phyloP scores from a whole-genome alignment of 2,888 invertebrate species.

The Folsomia candida region DNA sequence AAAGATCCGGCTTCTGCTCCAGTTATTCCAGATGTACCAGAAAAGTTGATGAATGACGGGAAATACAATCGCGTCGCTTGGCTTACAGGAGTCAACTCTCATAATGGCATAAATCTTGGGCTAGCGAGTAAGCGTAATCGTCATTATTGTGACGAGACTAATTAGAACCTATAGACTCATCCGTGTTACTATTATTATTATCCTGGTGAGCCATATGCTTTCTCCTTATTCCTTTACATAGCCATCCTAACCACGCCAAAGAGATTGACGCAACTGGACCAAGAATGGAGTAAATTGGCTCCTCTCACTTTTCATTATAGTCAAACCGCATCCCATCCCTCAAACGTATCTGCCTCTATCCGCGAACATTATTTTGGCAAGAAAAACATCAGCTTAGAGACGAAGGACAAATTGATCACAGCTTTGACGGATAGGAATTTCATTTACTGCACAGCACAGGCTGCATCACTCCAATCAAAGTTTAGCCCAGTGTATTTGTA shows the following conservation, averaged over 20 bases:
- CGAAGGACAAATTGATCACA: slow-evolving; percentile 27
- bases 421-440: slow-evolving; percentile 38
- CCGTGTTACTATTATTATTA: too few species aligned
- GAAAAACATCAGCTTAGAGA: slow-evolving; percentile 15
- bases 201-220: too few species aligned
- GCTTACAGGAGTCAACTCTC: slow-evolving; percentile 34
- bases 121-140: slow-evolving; percentile 21
- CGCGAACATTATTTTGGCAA: slow-evolving; percentile 35
- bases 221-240: too few species aligned
- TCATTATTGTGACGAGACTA: too few species aligned
- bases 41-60: slow-evolving; percentile 32
- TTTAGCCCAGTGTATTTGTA: slow-evolving; percentile 34
- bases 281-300: slow-evolving; percentile 36
- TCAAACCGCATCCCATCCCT: slow-evolving; percentile 27
- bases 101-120: slow-evolving; percentile 31
- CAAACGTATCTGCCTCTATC: slow-evolving; percentile 28
- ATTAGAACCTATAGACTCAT: too few species aligned
- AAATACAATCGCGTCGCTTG: slow-evolving; percentile 27
- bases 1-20: slow-evolving; percentile 14
- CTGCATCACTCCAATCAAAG: slow-evolving; percentile 26
- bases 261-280: slow-evolving; percentile 19
- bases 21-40: slow-evolving; percentile 34
- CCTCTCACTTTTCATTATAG: slow-evolving; percentile 33
- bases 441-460: slow-evolving; percentile 29
- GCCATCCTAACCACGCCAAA: slow-evolving; percentile 28